phyloP scores from a whole-genome alignment of 2,113 vertebrate species.

The Bubalus kerabau region DNA sequence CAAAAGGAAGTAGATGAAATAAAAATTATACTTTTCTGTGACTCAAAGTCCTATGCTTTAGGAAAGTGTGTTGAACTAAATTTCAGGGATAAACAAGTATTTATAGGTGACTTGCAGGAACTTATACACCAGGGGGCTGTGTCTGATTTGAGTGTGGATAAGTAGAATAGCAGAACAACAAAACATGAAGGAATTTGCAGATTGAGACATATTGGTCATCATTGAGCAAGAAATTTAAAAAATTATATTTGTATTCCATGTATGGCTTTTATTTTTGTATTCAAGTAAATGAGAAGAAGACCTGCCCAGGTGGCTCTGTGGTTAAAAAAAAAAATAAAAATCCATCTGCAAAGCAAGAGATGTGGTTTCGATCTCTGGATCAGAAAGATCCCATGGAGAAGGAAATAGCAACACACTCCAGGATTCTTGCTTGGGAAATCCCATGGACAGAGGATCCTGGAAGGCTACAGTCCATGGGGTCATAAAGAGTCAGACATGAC shows the following conservation, averaged over 20 bases:
- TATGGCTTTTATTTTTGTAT: neutral
- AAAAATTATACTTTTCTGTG: neutral
- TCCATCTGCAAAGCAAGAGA: neutral
- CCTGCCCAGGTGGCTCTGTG: neutral
- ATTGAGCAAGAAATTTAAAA: neutral
- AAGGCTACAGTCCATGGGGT: neutral
- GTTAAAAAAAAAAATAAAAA: neutral
- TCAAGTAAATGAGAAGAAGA: neutral
- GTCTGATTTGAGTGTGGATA: neutral
- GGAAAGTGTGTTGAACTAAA: neutral
- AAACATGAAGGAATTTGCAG: neutral
- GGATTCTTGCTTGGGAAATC: neutral
- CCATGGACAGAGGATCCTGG: neutral
- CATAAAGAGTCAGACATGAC: neutral
- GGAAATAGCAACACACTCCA: neutral
- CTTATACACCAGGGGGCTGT: neutral
- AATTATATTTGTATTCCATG: neutral
- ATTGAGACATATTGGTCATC: neutral
- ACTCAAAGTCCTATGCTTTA: neutral
- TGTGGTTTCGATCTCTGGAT: neutral
- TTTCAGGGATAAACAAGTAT: neutral
- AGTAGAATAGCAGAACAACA: neutral
- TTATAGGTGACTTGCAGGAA: neutral
- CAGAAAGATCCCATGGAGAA: neutral
- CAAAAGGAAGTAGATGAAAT: neutral